Evolutionary conservation across 1,140 invertebrate genomes (phyloP), one percentile per base, ranked within the genome.

Genomic region (Scaptomyza hsui): DNA sequence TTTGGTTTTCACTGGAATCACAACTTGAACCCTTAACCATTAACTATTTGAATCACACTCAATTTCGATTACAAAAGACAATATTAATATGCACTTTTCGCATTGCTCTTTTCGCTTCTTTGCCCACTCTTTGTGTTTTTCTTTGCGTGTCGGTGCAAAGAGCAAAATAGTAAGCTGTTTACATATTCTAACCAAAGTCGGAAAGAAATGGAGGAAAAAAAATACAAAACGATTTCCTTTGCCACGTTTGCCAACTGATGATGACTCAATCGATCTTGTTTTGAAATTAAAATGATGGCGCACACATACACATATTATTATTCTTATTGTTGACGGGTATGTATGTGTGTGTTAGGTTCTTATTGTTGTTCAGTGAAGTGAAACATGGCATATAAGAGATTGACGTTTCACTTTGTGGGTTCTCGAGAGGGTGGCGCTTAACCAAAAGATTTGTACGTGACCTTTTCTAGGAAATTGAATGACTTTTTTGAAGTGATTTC

Each of bases 251-350:
- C 13, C 32, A 29, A 15, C 9, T 35, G 21, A 39, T 12, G 49
- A 67, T 74, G 53, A 61, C 56, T 81, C 70, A 77, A 47, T 65
- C 49, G 57, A 60, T 63, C 56, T 64, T 62, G 42, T 49, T 59
- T 45, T 65, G 42, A 73, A 72, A 47, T 60, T 53, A 18, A 63
- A 70, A 68, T 51, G 32, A 60, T 72, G 53, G 69, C 37, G 42
- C 61, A 63, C 37, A 35, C 61, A 55, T 45, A 63, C 5, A 26
- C 24, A 26, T 6, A 26, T 4, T 37, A 45, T 37, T 64, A 56
- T 65, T 64, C 51, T 29, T 56, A 63, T 70, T 70, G 67, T 39
- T 9, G 16, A 29, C 29, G 15, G 15, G 12, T 3, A n/a, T 37
- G 12, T 37, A n/a, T 37, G 12, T 29, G 5, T 37, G 10, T 37